A percentile compares a stretch with the other conserved stretches of the same genome.
These are phyloP conservation scores for Drosophila simulans DNA, from an alignment of 1,140 invertebrate species.

Conservation along the genomic window DNA sequence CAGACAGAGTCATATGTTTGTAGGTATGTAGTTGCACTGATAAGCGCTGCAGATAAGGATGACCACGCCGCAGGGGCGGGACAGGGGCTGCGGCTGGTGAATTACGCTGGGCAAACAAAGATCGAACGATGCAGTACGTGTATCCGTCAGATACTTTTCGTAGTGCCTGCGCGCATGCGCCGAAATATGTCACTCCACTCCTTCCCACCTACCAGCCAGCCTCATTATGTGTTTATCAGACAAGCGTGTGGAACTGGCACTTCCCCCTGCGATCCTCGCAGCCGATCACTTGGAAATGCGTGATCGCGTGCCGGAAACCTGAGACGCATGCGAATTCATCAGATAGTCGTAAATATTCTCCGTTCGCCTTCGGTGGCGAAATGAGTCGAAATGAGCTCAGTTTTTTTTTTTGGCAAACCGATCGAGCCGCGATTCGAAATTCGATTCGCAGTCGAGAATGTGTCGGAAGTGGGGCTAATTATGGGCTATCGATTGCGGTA, in stretches of 20 bases:
- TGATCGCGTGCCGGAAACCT: conserved; percentile 53
- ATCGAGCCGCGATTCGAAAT: conserved; percentile 6
- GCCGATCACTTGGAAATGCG: conserved; percentile 35
- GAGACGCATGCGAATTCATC: conserved; percentile 43
- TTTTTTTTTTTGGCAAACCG: conserved; percentile 7
- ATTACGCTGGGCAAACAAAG: not conserved
- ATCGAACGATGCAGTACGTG: conserved; percentile 7
- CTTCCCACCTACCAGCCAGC: not conserved
- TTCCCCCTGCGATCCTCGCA: not conserved
- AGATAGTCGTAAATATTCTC: conserved; percentile 18
- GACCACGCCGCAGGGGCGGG: conserved; percentile 5
- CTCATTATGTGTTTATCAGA: conserved; percentile 19
- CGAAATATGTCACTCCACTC: conserved; percentile 18
- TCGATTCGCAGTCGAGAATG: conserved; percentile 18
- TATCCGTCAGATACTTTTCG: conserved; percentile 13
- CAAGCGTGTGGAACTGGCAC: conserved; percentile 15
- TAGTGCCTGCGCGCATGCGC: conserved; percentile 24
- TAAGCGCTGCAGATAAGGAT: conserved; percentile 20
- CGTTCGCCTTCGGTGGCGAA: not conserved
- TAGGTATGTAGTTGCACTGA: conserved; percentile 2
- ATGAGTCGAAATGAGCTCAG: conserved; percentile 25
- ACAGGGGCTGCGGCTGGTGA: not conserved
- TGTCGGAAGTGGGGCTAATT: conserved; percentile 41
- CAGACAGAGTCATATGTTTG: conserved; percentile 6
- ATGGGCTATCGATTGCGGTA: conserved; percentile 25